Evolutionary conservation across 1,140 invertebrate genomes (phyloP), one percentile per base, ranked within the genome.

Genomic region (Drosophila grimshawi): DNA sequence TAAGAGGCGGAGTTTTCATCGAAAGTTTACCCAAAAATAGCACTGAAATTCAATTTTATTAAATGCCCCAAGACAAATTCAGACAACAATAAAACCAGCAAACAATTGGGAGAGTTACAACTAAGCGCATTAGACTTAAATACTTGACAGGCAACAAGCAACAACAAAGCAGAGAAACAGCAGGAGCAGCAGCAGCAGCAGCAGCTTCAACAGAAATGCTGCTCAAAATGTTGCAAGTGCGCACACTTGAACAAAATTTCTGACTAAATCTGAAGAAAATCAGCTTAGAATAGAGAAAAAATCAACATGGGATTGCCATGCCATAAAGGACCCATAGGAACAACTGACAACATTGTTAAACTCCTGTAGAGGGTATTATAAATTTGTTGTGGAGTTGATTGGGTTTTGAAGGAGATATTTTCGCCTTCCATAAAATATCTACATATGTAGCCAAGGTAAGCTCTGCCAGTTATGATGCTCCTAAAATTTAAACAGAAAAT

Each of bases 111-210:
- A 49, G 62, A 69, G 49, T 49, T 64, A 43, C 29, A 67, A 65
- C 80, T 80, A 89, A 86, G 76, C 83, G 83, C 80, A 86, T 86
- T 86, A 88, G 74, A 80, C 68, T 86, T 73, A 78, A 74, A 83
- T 78, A 69, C 63, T 69, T 88, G 80, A 80, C 80, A 72, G 80
- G 53, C 64, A 30, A 37, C 8, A 37, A 39, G 61, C 49, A 63
- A 61, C 56, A 71, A 5, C 35, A 30, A 43, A 48, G n/a, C 39
- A n/a, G 10, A 33, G 33, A 43, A 43, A 43, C 41, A 43, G 5
- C 35, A 56, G 37, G 48, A 72, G 39, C 32, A 62, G 57, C 45
- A 72, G 59, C 45, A 72, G 59, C 56, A 64, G 53, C 68, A 71
- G 52, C 71, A 77, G 63, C 75, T 64, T 64, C 82, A 86, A 66